Percentiles rank a stretch among this genome's conserved stretches.
Conservation (phyloP, 2,888 invertebrate genomes). For the Parochlus steinenii region DNA sequence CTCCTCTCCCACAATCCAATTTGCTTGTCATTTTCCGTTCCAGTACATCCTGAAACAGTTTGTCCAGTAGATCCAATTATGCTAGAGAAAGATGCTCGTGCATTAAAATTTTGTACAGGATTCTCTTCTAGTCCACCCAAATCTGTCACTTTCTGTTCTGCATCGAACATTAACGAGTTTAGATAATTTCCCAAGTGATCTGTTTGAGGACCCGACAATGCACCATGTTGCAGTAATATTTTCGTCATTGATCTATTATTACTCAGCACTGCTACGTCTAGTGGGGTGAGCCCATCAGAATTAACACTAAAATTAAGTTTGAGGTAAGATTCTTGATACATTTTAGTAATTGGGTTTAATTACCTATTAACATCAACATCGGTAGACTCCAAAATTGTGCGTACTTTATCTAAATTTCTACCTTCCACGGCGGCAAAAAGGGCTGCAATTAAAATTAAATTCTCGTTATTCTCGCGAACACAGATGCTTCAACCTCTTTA, state of each 20-base stretch:
- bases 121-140: conserved; percentile 38
- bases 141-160: conserved; percentile 69
- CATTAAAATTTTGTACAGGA: conserved; percentile 29
- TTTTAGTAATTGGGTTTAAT: conserved; percentile 12
- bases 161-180: conserved; percentile 59
- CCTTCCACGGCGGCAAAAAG: conserved; percentile 91
- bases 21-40: conserved; percentile 63
- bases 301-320: conserved; percentile 50
- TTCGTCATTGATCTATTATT: conserved; percentile 76
- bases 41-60: conserved; percentile 50
- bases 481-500: too few relatives aligned
- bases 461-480: neutral
- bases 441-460: conserved; percentile 45
- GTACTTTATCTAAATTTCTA: conserved; percentile 82
- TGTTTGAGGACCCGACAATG: conserved; percentile 65
- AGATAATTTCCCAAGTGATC: conserved; percentile 64
- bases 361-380: conserved; percentile 91
- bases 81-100: conserved; percentile 38
- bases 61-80: conserved; percentile 34
- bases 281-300: conserved; percentile 69
- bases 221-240: conserved; percentile 77
- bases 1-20: conserved; percentile 76
- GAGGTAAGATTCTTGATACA: conserved; percentile 1
- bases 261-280: conserved; percentile 87
- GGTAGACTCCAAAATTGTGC: conserved; percentile 78